Evolutionary conservation across 2,797 vertebrate genomes (phyloP).

Genomic region (Esox masquinongy): DNA sequence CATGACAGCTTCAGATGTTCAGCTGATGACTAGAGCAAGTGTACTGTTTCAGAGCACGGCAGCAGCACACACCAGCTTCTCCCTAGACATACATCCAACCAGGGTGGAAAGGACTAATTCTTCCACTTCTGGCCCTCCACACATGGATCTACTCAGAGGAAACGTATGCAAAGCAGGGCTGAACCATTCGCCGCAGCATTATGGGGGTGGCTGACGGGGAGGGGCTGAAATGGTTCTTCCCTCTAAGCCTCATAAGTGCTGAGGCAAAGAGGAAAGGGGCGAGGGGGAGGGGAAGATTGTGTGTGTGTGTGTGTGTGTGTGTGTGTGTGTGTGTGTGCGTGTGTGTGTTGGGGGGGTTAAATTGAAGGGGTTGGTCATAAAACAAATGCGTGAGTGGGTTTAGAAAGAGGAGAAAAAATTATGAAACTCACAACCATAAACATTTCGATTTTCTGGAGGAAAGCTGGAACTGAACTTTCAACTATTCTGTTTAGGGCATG

Average conservation of each 20-base stretch:
- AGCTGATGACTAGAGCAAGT: slow-evolving; percentile 54
- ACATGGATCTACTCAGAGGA: slow-evolving; percentile 91
- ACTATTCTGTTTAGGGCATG: slow-evolving; percentile 48
- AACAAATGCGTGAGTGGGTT: slow-evolving; percentile 75
- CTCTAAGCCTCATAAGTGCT: slow-evolving; percentile 79
- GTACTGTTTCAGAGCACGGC: slow-evolving; percentile 52
- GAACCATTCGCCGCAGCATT: slow-evolving; percentile 81
- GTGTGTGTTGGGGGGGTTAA: slow-evolving; percentile 46
- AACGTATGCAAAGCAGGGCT: slow-evolving; percentile 96
- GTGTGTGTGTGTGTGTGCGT: too few species aligned
- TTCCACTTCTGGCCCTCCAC: slow-evolving; percentile 79
- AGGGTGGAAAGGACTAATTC: slow-evolving; percentile 83
- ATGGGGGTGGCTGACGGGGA: slow-evolving; percentile 71
- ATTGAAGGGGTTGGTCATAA: slow-evolving; percentile 69
- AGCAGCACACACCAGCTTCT: slow-evolving; percentile 70
- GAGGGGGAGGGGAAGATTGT: not conserved
- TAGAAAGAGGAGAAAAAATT: slow-evolving; percentile 51
- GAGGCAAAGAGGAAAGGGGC: slow-evolving; percentile 71
- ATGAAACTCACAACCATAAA: slow-evolving; percentile 55
- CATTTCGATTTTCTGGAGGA: slow-evolving; percentile 49
- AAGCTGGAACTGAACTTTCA: slow-evolving; percentile 55
- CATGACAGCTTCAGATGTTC: slow-evolving; percentile 81
- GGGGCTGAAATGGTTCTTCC: slow-evolving; percentile 73
- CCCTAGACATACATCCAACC: slow-evolving; percentile 85
- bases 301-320: too few species aligned